A percentile compares a stretch with the other conserved stretches of the same genome.
phyloP scores from a whole-genome alignment of 2,113 vertebrate genomes.

The Pseudorhombus dupliciocellatus region DNA sequence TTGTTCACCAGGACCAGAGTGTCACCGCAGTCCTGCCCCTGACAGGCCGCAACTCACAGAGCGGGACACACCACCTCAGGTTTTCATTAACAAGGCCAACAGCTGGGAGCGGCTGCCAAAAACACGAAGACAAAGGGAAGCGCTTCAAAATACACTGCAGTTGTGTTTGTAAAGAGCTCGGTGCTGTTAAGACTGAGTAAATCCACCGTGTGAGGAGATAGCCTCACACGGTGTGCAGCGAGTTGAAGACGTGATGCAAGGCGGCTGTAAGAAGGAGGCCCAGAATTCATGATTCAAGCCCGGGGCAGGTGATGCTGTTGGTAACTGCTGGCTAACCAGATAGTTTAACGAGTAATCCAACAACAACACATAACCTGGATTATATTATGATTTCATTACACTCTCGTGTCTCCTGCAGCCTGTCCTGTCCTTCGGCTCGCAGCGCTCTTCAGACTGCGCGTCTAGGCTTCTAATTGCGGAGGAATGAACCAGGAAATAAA shows the following conservation, averaged over 20 bases:
- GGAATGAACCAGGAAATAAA: background rate
- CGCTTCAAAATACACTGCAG: background rate
- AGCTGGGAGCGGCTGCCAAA: slow-evolving; percentile 32
- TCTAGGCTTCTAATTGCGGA: background rate
- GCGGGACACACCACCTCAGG: slow-evolving; percentile 15
- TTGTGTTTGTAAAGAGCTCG: background rate
- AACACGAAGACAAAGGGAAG: slow-evolving; percentile 30
- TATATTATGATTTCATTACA: background rate
- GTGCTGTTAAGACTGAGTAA: slow-evolving; percentile 9
- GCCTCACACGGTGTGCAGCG: background rate
- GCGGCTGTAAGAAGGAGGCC: background rate
- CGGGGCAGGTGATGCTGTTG: no score
- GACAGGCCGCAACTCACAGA: slow-evolving; percentile 29
- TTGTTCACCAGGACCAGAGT: slow-evolving; percentile 52
- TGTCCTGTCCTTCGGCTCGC: background rate
- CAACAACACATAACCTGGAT: background rate
- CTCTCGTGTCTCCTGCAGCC: background rate
- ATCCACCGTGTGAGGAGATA: background rate
- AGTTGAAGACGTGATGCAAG: background rate
- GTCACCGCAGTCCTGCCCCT: slow-evolving; percentile 17
- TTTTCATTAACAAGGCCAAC: slow-evolving; percentile 33
- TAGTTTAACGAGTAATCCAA: background rate
- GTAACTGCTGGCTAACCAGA: background rate
- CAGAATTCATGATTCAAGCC: background rate
- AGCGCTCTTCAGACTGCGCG: background rate